phyloP scores from a whole-genome alignment of 1,140 invertebrate species.

The Lasioglossum baleicum region DNA sequence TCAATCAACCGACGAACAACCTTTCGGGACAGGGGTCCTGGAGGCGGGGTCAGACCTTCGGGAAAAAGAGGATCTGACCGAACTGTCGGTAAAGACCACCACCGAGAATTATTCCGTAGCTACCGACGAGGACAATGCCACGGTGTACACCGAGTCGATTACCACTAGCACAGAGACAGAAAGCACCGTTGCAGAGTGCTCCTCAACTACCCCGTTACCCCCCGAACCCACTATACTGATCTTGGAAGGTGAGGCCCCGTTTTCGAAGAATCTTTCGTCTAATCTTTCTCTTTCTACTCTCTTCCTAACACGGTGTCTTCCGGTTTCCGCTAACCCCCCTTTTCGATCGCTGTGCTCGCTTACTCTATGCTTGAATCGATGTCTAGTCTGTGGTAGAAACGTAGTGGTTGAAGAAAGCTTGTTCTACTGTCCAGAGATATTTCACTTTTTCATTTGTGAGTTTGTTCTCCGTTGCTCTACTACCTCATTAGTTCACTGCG shows the following conservation, averaged over 20 bases:
- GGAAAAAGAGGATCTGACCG: neutral
- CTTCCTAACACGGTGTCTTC: neutral
- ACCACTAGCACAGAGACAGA: slow-evolving; percentile 52
- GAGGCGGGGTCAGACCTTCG: too few relatives aligned
- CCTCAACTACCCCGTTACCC: slow-evolving; percentile 82
- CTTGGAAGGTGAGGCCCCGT: slow-evolving; percentile 85
- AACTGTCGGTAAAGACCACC: slow-evolving; percentile 49
- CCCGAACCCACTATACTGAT: slow-evolving; percentile 87
- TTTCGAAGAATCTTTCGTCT: slow-evolving; percentile 29
- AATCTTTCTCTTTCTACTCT: neutral
- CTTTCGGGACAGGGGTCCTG: too few relatives aligned
- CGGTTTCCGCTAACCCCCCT: neutral
- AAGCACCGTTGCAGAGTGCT: slow-evolving; percentile 74
- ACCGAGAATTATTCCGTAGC: slow-evolving; percentile 39
- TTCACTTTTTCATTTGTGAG: neutral
- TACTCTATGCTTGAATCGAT: slow-evolving; percentile 31
- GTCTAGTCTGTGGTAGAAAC: neutral
- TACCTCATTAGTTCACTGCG: neutral
- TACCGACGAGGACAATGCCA: slow-evolving; percentile 20
- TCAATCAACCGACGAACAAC: slow-evolving; percentile 4
- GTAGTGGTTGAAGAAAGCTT: neutral
- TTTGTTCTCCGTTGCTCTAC: neutral
- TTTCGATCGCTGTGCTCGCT: slow-evolving; percentile 11
- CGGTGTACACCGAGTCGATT: slow-evolving; percentile 43
- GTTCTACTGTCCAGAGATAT: too few relatives aligned